Evolutionary conservation across 2,113 vertebrate species (phyloP), one percentile per base, ranked within the genome.

Genomic region (Thymallus thymallus): DNA sequence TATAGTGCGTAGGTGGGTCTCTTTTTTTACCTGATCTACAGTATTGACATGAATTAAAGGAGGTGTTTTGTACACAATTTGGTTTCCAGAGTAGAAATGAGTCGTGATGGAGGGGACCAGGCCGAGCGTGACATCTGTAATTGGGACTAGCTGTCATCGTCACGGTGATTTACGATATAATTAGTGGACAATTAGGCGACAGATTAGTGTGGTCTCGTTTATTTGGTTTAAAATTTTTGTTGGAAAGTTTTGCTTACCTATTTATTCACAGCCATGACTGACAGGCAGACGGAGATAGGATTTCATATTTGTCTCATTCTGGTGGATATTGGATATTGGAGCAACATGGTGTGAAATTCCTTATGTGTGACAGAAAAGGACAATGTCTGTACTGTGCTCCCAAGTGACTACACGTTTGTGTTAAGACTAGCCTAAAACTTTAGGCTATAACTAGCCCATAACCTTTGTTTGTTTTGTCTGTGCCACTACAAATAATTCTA

Each of bases 181-280:
- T 96, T 96, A 95, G 94, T 92, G 88, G 91, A 92, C 94, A 95
- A 96, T 97, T 95, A 96, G 88, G 86, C 86, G 82, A 80, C 84
- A 91, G 86, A 91, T 93, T 86, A 87, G 79, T 62, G 63, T 70
- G 65, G 80, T 82, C 79, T 79, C 82, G 67, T 86, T 88, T 86
- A 82, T 87, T 3, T 63, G 22, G 72, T 41, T 29, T 41, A 18
- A 64, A 72, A 26, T 79, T 82, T 79, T 75, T 68, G 16, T 30
- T 18, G 64, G 1, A 66, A 76, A 56, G 26, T 41, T 80, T 75
- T 68, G n/a, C 29, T 77, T 32, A 26, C 26, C 41, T 6, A 71
- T 79, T 76, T 63, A 32, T 69, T 26, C 23, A 41, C 48, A 56
- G 46, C 35, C 22, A 32, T 30, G 70, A 35, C 22, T 45, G 32